Base-by-base conservation (phyloP, 2,888 invertebrate species). In the Euzophera pinguis region DNA sequence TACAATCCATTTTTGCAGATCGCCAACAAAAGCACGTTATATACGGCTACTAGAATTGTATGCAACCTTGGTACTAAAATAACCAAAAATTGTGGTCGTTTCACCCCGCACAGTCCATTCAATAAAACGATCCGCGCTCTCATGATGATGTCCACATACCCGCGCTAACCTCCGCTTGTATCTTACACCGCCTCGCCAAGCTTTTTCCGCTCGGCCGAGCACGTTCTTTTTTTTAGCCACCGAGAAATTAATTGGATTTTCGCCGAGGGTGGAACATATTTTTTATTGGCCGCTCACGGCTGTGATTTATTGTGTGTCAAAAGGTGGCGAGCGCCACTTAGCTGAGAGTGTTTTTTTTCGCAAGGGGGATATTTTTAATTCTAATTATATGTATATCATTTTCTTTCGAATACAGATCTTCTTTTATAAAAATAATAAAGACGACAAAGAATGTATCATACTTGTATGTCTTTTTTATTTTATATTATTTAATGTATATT, bases 181-280 rank as follows among this genome's bases (percentile, higher is more conserved):
- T 41, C 63, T 70, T 52, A 63, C 62, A 58, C 70, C 63, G 57
- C 57, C 58, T 62, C 55, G 63, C 67, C 68, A 66, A 81, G 81
- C 81, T 85, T 86, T 86, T 82, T 79, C 82, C 84, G 81, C 81
- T 83, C 77, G 81, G 81, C 75, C 75, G 82, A 68, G 77, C 80
- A 73, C 78, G 81, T 78, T 84, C 83, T 83, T 89, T 88, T 80
- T 82, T 89, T 87, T 84, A 81, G 80, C 81, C 77, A 78, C 81
- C 86, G 86, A 87, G 22, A 89, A 90, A 89, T 90, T 90, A 90
- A 90, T 90, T 90, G 89, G 88, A 88, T 89, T 88, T 89, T 86
- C 87, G 83, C 84, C 81, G 89, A 86, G 89, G 89, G 88, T 86
- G 84, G 81, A 88, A 87, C 88, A 88, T 86, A 88, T 89, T 88